phyloP scores from a whole-genome alignment of 2,888 invertebrate genomes.

The Parapristionchus giblindavisi region DNA sequence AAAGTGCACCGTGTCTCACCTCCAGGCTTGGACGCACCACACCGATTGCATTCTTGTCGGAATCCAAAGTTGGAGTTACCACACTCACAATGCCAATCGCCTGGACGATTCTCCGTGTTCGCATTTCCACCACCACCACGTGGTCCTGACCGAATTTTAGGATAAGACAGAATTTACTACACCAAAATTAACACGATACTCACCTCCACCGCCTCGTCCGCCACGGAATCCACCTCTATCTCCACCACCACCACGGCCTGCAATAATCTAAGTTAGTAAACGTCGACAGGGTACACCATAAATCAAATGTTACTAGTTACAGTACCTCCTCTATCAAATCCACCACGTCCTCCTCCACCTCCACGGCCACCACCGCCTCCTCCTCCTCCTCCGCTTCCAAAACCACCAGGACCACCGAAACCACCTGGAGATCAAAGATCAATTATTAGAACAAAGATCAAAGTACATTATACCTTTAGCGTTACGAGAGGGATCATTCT shows the following conservation, averaged over 20 bases:
- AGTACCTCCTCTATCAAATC: slow-evolving; percentile 25
- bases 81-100: slow-evolving; percentile 65
- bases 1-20: slow-evolving; percentile 10
- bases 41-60: slow-evolving; percentile 58
- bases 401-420: slow-evolving; percentile 43
- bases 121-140: slow-evolving; percentile 47
- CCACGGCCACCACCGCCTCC: slow-evolving; percentile 44
- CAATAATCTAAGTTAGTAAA: slow-evolving; percentile 16
- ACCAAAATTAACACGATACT: slow-evolving; percentile 27
- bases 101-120: slow-evolving; percentile 58
- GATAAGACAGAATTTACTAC: background rate
- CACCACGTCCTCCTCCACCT: slow-evolving; percentile 46
- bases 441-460: slow-evolving; percentile 1
- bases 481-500: slow-evolving; percentile 37
- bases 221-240: slow-evolving; percentile 40
- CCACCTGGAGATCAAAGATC: slow-evolving; percentile 40
- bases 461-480: background rate
- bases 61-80: slow-evolving; percentile 67
- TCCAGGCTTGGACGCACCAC: slow-evolving; percentile 40
- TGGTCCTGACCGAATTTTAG: background rate
- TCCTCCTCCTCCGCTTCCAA: slow-evolving; percentile 41
- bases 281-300: background rate
- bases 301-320: too few relatives aligned
- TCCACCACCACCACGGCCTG: slow-evolving; percentile 33
- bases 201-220: slow-evolving; percentile 40